Percentiles rank a stretch among this genome's conserved stretches.
These are phyloP conservation scores for Operophtera brumata DNA, from an alignment of 2,888 invertebrate genomes.

Conservation along the genomic window DNA sequence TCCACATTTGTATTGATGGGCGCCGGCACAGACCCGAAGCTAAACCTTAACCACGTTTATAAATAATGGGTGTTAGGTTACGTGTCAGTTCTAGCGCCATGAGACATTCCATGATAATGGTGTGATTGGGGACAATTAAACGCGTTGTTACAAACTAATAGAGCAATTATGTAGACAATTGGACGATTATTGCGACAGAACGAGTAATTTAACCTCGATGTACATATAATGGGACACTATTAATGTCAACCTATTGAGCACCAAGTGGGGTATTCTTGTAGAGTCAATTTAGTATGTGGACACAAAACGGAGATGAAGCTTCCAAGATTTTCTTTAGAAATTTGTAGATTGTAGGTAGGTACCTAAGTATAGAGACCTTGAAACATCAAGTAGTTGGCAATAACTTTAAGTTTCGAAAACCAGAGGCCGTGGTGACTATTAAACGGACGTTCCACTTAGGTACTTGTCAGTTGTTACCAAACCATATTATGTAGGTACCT, in stretches of 20 bases:
- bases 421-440: conserved; percentile 3
- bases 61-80: neutral
- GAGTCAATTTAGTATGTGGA: no score
- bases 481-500: neutral
- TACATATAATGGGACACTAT: conserved; percentile 9
- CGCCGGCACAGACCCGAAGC: no score
- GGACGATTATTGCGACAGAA: conserved; percentile 19
- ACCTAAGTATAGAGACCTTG: neutral
- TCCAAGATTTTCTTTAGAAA: neutral
- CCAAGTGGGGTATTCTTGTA: neutral
- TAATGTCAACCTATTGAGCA: neutral
- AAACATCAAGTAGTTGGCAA: neutral
- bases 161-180: conserved; percentile 28
- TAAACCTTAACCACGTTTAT: no score
- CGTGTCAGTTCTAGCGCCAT: conserved; percentile 8
- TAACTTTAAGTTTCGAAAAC: conserved; percentile 12
- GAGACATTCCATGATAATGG: conserved; percentile 21
- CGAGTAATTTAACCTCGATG: conserved; percentile 10
- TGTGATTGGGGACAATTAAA: conserved; percentile 29
- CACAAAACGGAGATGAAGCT: no score
- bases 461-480: neutral
- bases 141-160: conserved; percentile 23
- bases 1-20: no score
- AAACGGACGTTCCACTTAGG: conserved; percentile 3
- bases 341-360: no score